Evolutionary conservation across 2,113 vertebrate species (phyloP).

Genomic region (Anhinga rufa): DNA sequence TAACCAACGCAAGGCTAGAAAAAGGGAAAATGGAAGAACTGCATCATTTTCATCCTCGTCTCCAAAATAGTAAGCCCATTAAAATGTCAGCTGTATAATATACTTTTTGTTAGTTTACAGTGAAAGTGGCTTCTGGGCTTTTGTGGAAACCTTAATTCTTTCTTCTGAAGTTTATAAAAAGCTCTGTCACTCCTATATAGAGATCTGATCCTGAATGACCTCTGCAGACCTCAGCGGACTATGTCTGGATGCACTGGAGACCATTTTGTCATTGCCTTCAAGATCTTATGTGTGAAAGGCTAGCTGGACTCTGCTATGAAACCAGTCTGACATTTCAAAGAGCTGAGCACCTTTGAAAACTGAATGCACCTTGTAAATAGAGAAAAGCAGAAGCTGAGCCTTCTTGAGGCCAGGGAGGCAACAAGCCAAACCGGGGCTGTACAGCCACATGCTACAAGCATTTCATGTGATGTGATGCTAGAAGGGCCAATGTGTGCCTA

Average conservation of each 20-base stretch:
- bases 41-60: background rate
- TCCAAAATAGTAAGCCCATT: slow-evolving; percentile 15
- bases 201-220: background rate
- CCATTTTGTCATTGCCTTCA: background rate
- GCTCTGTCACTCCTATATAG: background rate
- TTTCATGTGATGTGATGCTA: background rate
- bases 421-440: background rate
- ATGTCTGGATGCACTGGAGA: background rate
- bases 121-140: background rate
- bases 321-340: background rate
- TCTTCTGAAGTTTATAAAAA: slow-evolving; percentile 40
- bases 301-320: background rate
- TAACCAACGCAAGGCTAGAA: background rate
- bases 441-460: background rate
- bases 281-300: background rate
- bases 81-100: background rate
- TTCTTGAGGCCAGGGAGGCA: background rate
- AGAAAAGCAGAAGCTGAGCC: background rate
- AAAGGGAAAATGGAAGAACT: background rate
- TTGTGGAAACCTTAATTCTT: slow-evolving; percentile 25
- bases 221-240: background rate
- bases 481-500: background rate
- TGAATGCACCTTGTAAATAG: background rate
- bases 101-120: background rate
- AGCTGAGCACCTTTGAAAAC: background rate